Base-by-base conservation (phyloP, 1,140 invertebrate genomes). In the Megalonaias nervosa region DNA sequence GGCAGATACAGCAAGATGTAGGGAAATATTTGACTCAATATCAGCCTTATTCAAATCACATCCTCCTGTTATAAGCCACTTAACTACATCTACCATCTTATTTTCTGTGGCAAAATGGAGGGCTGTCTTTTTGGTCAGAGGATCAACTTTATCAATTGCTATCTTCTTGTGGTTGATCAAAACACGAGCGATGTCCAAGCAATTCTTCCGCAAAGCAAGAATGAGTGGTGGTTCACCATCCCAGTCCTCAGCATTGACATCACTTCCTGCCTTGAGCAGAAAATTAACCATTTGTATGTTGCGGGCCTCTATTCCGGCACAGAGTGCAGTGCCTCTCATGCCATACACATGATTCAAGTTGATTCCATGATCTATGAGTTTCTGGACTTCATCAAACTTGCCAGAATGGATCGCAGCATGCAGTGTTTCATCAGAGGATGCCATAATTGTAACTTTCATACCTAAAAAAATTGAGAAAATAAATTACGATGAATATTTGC, bases 141-240 rank as follows among this genome's bases (percentile, higher is more conserved):
- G 70, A 60, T 78, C 76, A 14, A 78, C 48, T 78, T 68, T 68
- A 61, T 74, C 74, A 17, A 78, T 48, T 23, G 73, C 69, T 55
- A 65, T 68, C 16, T 74, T 73, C 56, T 19, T 48, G 19, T 74
- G 76, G 66, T 78, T 61, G 16, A 74, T 23, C 12, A 78, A 16
- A 23, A 78, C 16, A n/a, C 55, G 56, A 26, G 74, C 65, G 5
- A 78, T 73, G 26, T 72, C 70, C 0, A 78, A 48, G 31, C 66
- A 68, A 14, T 71, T 57, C 64, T 78, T 78, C n/a, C 70, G 61
- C 48, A 78, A 61, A 19, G 76, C 76, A 21, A 78, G 71, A 16
- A 78, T 48, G 26, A 78, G 61, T 19, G 76, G 76, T 56, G 71
- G 76, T 55, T 73, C 71, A n/a, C 76, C 76, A 69, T 73, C 76